Evolutionary conservation across 2,888 invertebrate genomes (phyloP).

Genomic region (Phyto melanocephala): DNA sequence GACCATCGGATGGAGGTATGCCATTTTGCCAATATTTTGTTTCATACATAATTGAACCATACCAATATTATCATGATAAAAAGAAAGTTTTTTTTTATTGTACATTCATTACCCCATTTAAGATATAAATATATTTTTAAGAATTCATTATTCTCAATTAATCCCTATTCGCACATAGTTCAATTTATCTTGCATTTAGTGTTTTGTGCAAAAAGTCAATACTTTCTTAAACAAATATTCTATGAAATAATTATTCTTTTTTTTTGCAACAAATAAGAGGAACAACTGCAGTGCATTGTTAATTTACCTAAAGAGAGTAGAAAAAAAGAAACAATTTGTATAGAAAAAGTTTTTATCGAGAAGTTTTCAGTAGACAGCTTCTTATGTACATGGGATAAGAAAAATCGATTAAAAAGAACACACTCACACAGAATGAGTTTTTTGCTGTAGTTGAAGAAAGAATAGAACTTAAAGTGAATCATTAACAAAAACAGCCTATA

Average conservation of each 20-base stretch:
- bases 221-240: slow-evolving; percentile 15
- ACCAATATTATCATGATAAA: too few relatives aligned
- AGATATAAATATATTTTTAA: background rate
- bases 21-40: too few relatives aligned
- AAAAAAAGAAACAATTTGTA: slow-evolving; percentile 17
- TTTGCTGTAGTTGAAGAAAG: background rate
- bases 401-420: slow-evolving; percentile 40
- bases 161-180: background rate
- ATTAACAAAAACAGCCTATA: slow-evolving; percentile 30
- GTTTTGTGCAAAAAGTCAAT: slow-evolving; percentile 9
- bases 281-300: slow-evolving; percentile 33
- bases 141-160: background rate
- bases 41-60: too few relatives aligned
- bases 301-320: slow-evolving; percentile 16
- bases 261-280: background rate
- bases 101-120: too few relatives aligned
- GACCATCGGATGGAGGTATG: too few relatives aligned
- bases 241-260: background rate
- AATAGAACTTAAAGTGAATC: slow-evolving; percentile 20
- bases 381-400: slow-evolving; percentile 30
- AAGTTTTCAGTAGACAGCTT: background rate
- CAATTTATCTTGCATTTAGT: background rate
- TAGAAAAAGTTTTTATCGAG: background rate
- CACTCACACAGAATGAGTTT: slow-evolving; percentile 3
- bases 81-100: too few relatives aligned